Evolutionary conservation across 2,888 invertebrate genomes (phyloP).

Genomic region (Timema cristinae): DNA sequence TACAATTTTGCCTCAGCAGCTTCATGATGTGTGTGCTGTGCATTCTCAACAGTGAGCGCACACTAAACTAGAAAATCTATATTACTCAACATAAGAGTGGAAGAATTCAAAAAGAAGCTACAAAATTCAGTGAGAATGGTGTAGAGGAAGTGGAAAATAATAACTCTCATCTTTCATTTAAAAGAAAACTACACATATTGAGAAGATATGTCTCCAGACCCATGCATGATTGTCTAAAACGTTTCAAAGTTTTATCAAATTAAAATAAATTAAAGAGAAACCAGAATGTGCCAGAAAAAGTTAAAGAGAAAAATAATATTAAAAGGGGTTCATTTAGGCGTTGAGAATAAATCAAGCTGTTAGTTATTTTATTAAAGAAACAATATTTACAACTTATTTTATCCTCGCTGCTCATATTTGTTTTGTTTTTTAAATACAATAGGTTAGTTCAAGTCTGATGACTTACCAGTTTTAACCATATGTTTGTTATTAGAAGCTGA

Average conservation of each 20-base stretch:
- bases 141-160: not conserved
- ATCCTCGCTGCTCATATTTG: conserved; percentile 31
- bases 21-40: too few relatives aligned
- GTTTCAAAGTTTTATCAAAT: conserved; percentile 10
- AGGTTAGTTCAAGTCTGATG: conserved; percentile 31
- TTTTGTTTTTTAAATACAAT: conserved; percentile 20
- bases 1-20: too few relatives aligned
- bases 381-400: conserved; percentile 29
- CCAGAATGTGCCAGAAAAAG: conserved; percentile 15
- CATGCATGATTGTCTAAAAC: not conserved
- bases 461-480: conserved; percentile 96
- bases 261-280: not conserved
- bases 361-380: conserved; percentile 3
- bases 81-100: conserved; percentile 7
- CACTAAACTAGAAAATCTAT: conserved; percentile 5
- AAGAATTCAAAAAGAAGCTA: not conserved
- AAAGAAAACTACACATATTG: conserved; percentile 10
- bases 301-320: conserved; percentile 26
- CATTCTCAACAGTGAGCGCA: too few relatives aligned
- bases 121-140: conserved; percentile 2
- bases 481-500: conserved; percentile 93
- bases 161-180: conserved; percentile 3
- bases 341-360: conserved; percentile 30
- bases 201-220: conserved; percentile 11
- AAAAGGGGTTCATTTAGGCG: conserved; percentile 27